phyloP scores from a whole-genome alignment of 2,797 vertebrate species.

The Eulemur mongoz region DNA sequence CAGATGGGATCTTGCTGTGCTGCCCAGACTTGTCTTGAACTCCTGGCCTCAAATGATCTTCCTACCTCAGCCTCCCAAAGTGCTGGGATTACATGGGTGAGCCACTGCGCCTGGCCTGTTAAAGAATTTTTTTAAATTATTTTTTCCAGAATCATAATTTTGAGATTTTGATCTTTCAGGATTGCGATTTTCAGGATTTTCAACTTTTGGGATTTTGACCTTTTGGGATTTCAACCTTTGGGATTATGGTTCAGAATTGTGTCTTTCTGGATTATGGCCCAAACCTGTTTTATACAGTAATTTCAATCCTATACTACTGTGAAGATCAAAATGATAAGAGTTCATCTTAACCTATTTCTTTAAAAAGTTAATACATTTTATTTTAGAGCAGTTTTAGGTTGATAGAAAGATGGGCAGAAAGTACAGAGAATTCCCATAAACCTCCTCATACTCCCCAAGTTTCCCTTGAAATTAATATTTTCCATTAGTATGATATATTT shows the following conservation, averaged over 20 bases:
- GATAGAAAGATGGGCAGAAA: background rate
- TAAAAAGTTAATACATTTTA: background rate
- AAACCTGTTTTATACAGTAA: background rate
- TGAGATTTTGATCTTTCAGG: background rate
- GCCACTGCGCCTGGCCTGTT: background rate
- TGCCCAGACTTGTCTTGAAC: background rate
- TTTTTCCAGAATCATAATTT: background rate
- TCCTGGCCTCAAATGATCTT: background rate
- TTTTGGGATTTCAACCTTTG: background rate
- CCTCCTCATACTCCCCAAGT: background rate
- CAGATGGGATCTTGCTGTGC: background rate
- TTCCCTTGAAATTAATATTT: background rate
- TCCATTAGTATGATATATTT: background rate
- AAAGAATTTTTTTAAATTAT: background rate
- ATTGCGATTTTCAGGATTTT: background rate
- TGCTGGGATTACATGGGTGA: background rate
- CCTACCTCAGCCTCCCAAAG: background rate
- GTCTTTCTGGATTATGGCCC: background rate
- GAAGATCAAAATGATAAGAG: background rate
- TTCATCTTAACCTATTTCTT: conserved; percentile 19
- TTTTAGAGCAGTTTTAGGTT: conserved; percentile 4
- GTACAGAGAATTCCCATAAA: background rate
- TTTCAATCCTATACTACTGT: background rate
- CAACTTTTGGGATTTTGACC: background rate
- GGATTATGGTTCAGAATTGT: background rate